These are phyloP conservation scores for Drosophila parthenogenetica DNA, from an alignment of 2,888 invertebrate species.

Conservation along the genomic window DNA sequence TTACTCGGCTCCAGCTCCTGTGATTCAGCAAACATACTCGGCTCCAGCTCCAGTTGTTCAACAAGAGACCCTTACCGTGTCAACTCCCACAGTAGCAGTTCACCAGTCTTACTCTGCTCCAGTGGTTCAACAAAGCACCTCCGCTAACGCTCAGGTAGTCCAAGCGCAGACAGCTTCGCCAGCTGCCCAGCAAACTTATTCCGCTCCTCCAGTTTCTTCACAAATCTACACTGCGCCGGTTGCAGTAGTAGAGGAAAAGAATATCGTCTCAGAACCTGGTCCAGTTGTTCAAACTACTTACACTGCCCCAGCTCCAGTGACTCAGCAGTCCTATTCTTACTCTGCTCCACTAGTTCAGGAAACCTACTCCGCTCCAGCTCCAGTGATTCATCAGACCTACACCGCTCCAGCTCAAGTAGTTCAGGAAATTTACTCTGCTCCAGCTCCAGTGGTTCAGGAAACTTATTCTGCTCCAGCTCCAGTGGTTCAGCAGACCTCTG, in stretches of 20 bases:
- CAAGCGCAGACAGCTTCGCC: slow-evolving; percentile 32
- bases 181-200: slow-evolving; percentile 26
- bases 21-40: slow-evolving; percentile 15
- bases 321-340: slow-evolving; percentile 27
- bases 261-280: slow-evolving; percentile 34
- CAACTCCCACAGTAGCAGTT: slow-evolving; percentile 10
- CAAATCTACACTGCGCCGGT: slow-evolving; percentile 32
- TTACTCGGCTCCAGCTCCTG: slow-evolving; percentile 14
- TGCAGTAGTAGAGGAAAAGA: slow-evolving; percentile 30
- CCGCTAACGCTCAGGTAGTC: slow-evolving; percentile 33
- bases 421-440: slow-evolving; percentile 41
- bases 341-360: slow-evolving; percentile 30
- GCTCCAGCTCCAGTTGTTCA: slow-evolving; percentile 29
- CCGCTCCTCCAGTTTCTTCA: slow-evolving; percentile 29
- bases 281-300: slow-evolving; percentile 27
- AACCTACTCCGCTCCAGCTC: slow-evolving; percentile 27
- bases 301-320: slow-evolving; percentile 23
- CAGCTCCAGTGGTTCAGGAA: slow-evolving; percentile 27
- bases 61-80: slow-evolving; percentile 26
- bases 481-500: slow-evolving; percentile 30
- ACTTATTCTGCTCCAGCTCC: slow-evolving; percentile 27
- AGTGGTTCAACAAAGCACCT: slow-evolving; percentile 31
- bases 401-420: slow-evolving; percentile 26
- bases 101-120: slow-evolving; percentile 29
- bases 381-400: slow-evolving; percentile 33